Evolutionary conservation across 2,888 invertebrate genomes (phyloP).

Genomic region (Hemistola chrysoprasaria): DNA sequence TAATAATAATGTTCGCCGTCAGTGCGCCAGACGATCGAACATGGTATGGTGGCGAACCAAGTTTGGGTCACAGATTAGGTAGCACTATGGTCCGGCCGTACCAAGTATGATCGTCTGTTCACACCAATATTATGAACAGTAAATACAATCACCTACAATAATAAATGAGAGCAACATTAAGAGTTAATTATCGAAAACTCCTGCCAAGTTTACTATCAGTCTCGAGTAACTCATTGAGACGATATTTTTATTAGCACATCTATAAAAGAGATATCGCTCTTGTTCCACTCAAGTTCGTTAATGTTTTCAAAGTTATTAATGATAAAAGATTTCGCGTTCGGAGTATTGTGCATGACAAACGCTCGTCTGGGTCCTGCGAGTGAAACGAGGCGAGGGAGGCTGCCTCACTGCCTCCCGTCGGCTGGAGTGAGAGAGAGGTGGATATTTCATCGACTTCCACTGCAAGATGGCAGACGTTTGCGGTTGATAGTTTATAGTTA

Average conservation of each 20-base stretch:
- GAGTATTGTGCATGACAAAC: constrained; percentile 25
- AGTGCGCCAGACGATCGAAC: no score
- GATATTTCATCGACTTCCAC: constrained; percentile 71
- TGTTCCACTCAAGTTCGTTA: constrained; percentile 21
- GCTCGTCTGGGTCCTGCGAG: constrained; percentile 49
- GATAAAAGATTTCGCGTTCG: constrained; percentile 28
- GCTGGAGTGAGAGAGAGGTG: constrained; percentile 62
- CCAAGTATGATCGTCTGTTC: no score
- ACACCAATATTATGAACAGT: no score
- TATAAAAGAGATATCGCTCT: constrained; percentile 12
- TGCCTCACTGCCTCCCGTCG: constrained; percentile 27
- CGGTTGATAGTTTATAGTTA: constrained; percentile 82
- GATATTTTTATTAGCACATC: constrained; percentile 14
- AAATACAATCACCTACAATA: constrained; percentile 11
- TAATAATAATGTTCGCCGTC: no score
- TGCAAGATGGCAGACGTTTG: constrained; percentile 81
- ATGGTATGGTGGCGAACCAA: no score
- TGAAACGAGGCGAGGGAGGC: constrained; percentile 53
- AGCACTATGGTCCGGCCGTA: no score
- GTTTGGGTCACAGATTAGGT: no score
- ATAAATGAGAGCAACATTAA: constrained; percentile 11
- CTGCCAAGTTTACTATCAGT: constrained; percentile 15
- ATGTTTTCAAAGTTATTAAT: constrained; percentile 26
- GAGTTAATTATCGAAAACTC: constrained; percentile 13
- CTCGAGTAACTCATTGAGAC: constrained; percentile 13